Evolutionary conservation across 2,797 vertebrate genomes (phyloP).

Genomic region (Ciconia nigra): DNA sequence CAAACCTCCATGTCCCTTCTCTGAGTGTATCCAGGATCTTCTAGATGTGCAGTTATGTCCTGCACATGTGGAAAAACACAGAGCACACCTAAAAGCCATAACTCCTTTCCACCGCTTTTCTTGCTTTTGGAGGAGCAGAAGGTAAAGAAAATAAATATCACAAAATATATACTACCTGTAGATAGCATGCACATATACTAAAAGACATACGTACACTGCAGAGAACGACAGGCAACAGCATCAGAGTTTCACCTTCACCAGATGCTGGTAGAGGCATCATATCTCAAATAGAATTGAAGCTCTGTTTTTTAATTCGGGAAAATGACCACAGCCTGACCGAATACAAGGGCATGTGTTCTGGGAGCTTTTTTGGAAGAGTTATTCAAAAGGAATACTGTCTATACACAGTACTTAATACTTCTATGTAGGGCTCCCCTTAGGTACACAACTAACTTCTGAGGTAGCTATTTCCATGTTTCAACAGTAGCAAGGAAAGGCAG

Average conservation of each 20-base stretch:
- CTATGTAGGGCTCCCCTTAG: background rate
- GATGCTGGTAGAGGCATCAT: background rate
- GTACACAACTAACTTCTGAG: background rate
- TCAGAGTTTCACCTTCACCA: background rate
- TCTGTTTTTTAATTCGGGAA: background rate
- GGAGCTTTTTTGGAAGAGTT: background rate
- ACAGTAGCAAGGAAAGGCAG: background rate
- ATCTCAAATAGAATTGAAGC: background rate
- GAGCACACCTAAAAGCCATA: background rate
- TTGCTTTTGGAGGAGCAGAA: background rate
- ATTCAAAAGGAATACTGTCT: background rate
- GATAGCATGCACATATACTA: background rate
- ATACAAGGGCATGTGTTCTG: background rate
- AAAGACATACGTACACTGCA: fast-evolving
- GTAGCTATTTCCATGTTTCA: background rate
- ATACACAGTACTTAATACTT: background rate
- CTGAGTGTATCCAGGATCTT: background rate
- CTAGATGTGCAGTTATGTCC: background rate
- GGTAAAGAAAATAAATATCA: background rate
- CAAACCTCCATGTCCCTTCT: too few relatives aligned
- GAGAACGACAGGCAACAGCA: background rate
- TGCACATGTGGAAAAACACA: background rate
- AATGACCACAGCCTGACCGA: background rate
- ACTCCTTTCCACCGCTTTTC: background rate
- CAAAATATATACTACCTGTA: background rate